phyloP scores from a whole-genome alignment of 2,888 invertebrate genomes.

The Flabesymbios commensalis region DNA sequence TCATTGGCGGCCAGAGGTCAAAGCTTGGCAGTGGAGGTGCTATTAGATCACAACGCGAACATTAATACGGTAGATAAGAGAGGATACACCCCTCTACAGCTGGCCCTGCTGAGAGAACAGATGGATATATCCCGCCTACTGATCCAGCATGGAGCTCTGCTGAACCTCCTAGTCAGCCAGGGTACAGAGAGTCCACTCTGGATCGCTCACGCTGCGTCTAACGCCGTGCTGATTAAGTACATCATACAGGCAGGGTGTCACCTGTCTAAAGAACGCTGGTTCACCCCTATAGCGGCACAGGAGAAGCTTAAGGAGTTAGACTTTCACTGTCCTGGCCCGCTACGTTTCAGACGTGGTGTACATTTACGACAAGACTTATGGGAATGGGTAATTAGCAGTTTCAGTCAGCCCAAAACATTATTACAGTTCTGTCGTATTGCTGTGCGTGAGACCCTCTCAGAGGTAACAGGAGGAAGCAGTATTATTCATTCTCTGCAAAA shows the following conservation, averaged over 20 bases:
- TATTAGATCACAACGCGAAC: conserved; percentile 21
- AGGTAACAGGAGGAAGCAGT: background rate
- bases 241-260: conserved; percentile 23
- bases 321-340: background rate
- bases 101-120: conserved; percentile 26
- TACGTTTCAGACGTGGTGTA: background rate
- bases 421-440: background rate
- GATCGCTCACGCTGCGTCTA: conserved; percentile 19
- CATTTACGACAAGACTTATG: background rate
- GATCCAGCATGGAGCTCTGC: conserved; percentile 27
- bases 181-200: conserved; percentile 23
- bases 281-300: conserved; percentile 1
- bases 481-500: background rate
- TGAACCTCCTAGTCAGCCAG: conserved; percentile 3
- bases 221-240: conserved; percentile 30
- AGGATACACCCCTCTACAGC: conserved; percentile 24
- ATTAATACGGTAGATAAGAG: conserved; percentile 23
- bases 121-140: conserved; percentile 18
- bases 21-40: conserved; percentile 15
- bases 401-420: background rate
- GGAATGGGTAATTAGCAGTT: background rate
- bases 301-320: background rate
- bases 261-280: conserved; percentile 20
- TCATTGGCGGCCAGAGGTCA: conserved; percentile 25
- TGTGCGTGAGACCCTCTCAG: background rate